Percentiles rank a stretch among this genome's conserved stretches.
Conservation (phyloP, 37 sponge, comb jelly and placozoan species). For the Petrosia ficiformis region DNA sequence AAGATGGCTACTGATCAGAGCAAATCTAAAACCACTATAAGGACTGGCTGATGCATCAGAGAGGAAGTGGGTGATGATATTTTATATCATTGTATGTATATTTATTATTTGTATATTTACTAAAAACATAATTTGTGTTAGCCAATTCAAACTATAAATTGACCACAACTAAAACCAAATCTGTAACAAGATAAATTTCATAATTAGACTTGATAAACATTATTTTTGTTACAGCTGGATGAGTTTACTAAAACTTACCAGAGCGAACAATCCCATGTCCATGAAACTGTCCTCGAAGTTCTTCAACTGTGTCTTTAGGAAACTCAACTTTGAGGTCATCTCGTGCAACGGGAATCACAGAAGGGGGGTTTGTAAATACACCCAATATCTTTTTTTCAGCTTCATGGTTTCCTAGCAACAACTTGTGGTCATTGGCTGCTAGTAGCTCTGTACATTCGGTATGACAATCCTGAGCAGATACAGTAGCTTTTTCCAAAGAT, state of each 20-base stretch:
- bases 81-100: too few species aligned
- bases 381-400: conserved; percentile 23
- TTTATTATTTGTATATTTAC: too few species aligned
- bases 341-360: conserved; percentile 10
- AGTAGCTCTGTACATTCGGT: conserved; percentile 1
- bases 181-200: not conserved
- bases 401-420: conserved; percentile 1
- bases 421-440: not conserved
- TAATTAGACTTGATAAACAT: too few species aligned
- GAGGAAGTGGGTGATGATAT: too few species aligned
- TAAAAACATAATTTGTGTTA: too few species aligned
- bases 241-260: conserved; percentile 24
- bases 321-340: conserved; percentile 28
- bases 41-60: too few species aligned
- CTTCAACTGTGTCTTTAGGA: conserved; percentile 8
- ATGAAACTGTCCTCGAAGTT: conserved; percentile 9
- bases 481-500: not conserved
- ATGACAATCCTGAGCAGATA: not conserved
- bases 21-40: too few species aligned
- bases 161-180: not conserved
- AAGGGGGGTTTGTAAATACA: conserved; percentile 34
- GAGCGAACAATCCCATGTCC: conserved; percentile 17
- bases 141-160: too few species aligned
- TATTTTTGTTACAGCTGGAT: too few species aligned
- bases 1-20: too few species aligned